Conservation (phyloP, 30 jellyfish, hydroid and myxozoan genomes). For the Cassiopea andromeda region DNA sequence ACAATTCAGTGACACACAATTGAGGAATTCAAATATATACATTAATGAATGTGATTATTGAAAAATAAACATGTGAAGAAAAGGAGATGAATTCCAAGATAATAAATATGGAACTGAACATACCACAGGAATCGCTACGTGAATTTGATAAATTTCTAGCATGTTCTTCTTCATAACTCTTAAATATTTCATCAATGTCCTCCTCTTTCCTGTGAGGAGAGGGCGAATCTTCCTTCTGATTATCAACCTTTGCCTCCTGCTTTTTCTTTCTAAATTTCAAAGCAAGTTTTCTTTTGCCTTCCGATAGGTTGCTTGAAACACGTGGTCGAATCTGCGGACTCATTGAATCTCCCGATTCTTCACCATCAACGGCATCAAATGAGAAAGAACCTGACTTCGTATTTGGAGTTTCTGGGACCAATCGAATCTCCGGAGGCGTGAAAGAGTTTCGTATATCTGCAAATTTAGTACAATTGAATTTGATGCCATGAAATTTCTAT, state of each 20-base stretch:
- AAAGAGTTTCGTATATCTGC: neutral
- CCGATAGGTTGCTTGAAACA: slow-evolving; percentile 17
- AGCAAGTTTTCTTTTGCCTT: slow-evolving; percentile 57
- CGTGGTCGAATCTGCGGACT: slow-evolving; percentile 64
- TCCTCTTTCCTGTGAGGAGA: slow-evolving; percentile 51
- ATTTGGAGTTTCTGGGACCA: slow-evolving; percentile 46
- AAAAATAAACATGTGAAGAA: neutral
- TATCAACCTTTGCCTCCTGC: slow-evolving; percentile 32
- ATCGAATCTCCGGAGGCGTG: slow-evolving; percentile 55
- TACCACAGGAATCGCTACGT: slow-evolving; percentile 64
- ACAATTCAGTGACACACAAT: too few species aligned
- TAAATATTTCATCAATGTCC: slow-evolving; percentile 80
- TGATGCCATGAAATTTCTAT: too few species aligned
- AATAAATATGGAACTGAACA: neutral
- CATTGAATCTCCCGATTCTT: slow-evolving; percentile 23
- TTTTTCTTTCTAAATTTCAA: slow-evolving; percentile 63
- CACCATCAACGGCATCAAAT: slow-evolving; percentile 46
- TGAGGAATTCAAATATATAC: neutral
- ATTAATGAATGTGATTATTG: neutral
- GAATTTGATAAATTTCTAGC: neutral
- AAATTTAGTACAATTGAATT: too few species aligned
- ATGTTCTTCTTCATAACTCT: slow-evolving; percentile 68
- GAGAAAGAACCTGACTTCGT: neutral
- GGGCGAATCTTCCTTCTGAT: slow-evolving; percentile 12
- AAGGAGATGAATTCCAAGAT: neutral